Evolutionary conservation across 1,140 invertebrate genomes (phyloP).

Genomic region (Asobara japonica): DNA sequence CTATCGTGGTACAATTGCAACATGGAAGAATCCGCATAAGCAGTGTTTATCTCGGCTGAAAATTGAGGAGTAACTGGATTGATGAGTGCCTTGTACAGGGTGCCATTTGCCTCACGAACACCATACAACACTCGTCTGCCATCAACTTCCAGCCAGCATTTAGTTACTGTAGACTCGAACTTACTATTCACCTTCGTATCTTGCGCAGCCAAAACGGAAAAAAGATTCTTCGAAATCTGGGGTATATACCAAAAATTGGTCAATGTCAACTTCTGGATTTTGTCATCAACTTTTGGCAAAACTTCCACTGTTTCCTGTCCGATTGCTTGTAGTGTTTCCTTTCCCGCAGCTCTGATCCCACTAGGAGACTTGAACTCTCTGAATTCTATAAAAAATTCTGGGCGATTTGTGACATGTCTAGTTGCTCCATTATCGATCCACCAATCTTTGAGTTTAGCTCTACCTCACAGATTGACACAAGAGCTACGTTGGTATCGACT

Average conservation of each 20-base stretch:
- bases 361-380: slow-evolving; percentile 37
- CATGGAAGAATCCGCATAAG: slow-evolving; percentile 10
- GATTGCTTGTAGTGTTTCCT: slow-evolving; percentile 39
- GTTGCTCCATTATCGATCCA: too few relatives aligned
- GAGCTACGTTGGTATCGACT: slow-evolving; percentile 35
- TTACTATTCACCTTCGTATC: slow-evolving; percentile 42
- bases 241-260: slow-evolving; percentile 49
- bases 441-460: slow-evolving; percentile 41
- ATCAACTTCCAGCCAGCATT: slow-evolving; percentile 36
- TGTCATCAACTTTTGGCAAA: slow-evolving; percentile 33
- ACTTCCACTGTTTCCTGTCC: slow-evolving; percentile 44
- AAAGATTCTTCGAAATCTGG: slow-evolving; percentile 47
- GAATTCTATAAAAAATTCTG: too few relatives aligned
- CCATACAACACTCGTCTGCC: slow-evolving; percentile 35
- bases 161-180: slow-evolving; percentile 40
- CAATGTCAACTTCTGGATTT: slow-evolving; percentile 35
- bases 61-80: slow-evolving; percentile 35
- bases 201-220: slow-evolving; percentile 50
- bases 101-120: slow-evolving; percentile 34
- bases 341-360: slow-evolving; percentile 41
- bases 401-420: too few relatives aligned
- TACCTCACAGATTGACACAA: slow-evolving; percentile 29
- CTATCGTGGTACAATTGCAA: slow-evolving; percentile 48
- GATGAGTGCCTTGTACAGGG: slow-evolving; percentile 41
- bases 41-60: slow-evolving; percentile 15